A percentile compares a stretch with the other conserved stretches of the same genome.
These are phyloP conservation scores for Lamellibrachia satsuma DNA, from an alignment of 2,888 invertebrate genomes.

Conservation along the genomic window DNA sequence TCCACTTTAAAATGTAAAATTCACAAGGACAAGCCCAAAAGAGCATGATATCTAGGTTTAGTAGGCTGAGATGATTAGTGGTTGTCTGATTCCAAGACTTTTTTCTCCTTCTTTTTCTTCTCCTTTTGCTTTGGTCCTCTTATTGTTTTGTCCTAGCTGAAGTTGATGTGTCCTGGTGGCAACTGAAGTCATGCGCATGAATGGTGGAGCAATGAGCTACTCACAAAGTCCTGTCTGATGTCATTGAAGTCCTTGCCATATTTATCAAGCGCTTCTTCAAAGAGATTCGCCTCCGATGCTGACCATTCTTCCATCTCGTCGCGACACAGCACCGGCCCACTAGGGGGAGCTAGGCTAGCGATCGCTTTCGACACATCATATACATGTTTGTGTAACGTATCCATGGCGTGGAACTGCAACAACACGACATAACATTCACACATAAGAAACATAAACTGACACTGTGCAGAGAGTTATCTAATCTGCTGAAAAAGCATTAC, in stretches of 20 bases:
- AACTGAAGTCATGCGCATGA: neutral
- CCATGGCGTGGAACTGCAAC: constrained; percentile 94
- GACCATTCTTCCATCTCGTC: constrained; percentile 99
- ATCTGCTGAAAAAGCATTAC: neutral
- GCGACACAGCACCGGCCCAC: constrained; percentile 89
- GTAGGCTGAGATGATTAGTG: too few relatives aligned
- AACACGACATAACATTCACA: neutral
- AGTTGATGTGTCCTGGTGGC: neutral
- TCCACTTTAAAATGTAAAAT: neutral
- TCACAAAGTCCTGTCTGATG: constrained; percentile 96
- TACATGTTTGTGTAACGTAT: constrained; percentile 89
- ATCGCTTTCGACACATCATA: constrained; percentile 92
- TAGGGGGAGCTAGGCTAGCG: constrained; percentile 90
- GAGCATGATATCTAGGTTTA: neutral
- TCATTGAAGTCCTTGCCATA: constrained; percentile 97
- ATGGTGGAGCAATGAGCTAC: constrained; percentile 61
- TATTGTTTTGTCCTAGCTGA: neutral
- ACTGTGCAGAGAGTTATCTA: neutral
- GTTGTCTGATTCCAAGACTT: neutral
- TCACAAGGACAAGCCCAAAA: neutral
- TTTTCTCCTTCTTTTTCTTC: neutral
- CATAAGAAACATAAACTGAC: neutral
- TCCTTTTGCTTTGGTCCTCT: neutral
- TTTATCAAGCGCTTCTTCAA: constrained; percentile 93
- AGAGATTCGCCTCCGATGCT: constrained; percentile 97